Conservation (phyloP, 2,113 vertebrate species). For the Lota lota region DNA sequence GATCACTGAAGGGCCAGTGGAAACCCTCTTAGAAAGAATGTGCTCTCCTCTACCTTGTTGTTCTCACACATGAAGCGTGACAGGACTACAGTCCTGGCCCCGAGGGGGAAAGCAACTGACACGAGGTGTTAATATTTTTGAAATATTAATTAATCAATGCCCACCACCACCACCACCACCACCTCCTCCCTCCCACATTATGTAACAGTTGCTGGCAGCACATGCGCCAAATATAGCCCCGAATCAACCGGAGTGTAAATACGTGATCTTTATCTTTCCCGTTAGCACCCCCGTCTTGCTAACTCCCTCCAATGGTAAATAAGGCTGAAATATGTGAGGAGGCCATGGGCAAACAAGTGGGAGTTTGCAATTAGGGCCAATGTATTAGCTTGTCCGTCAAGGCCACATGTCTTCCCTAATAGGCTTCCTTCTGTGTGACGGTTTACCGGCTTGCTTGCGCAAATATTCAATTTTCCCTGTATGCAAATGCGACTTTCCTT, state of each 20-base stretch:
- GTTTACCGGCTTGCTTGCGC: neutral
- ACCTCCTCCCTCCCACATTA: constrained; percentile 11
- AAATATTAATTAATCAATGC: constrained; percentile 68
- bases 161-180: constrained; percentile 26
- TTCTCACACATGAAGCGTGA: neutral
- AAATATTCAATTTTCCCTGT: no score
- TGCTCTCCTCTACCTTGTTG: neutral
- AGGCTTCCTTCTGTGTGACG: neutral
- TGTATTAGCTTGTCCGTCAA: constrained; percentile 47
- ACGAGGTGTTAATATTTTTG: constrained; percentile 62
- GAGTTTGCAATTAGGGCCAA: constrained; percentile 59
- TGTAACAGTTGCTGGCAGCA: constrained; percentile 24
- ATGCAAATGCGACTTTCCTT: no score
- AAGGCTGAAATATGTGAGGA: constrained; percentile 46
- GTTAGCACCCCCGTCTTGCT: constrained; percentile 24
- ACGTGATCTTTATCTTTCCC: constrained; percentile 40
- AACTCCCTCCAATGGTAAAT: constrained; percentile 35
- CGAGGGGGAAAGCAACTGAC: constrained; percentile 27
- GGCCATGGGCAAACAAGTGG: constrained; percentile 50
- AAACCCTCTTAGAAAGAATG: no score
- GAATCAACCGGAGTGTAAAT: constrained; percentile 42
- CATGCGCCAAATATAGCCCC: constrained; percentile 42
- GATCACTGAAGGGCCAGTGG: no score
- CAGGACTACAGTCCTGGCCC: constrained; percentile 24
- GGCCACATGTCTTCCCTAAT: neutral